A percentile compares a stretch with the other conserved stretches of the same genome.
These are phyloP conservation scores for Mycetomoellerius zeteki DNA, from an alignment of 1,140 invertebrate genomes.

Conservation along the genomic window DNA sequence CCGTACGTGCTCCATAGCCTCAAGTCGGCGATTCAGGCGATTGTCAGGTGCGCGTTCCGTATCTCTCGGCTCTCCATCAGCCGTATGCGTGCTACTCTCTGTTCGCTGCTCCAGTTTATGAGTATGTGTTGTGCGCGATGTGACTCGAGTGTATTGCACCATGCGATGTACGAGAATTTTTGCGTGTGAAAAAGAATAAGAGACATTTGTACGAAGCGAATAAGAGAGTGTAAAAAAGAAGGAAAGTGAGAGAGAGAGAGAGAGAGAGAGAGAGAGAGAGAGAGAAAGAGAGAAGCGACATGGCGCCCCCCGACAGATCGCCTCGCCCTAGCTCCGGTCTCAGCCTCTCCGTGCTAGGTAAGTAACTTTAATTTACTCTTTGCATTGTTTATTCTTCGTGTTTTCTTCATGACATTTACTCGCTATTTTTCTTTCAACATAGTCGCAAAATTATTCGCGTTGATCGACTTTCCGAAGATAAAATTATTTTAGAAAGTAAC, in stretches of 20 bases:
- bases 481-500: neutral
- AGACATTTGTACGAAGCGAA: neutral
- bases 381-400: neutral
- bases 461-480: neutral
- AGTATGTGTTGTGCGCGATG: conserved; percentile 19
- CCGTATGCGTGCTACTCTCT: neutral
- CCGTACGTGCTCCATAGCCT: neutral
- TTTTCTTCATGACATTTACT: neutral
- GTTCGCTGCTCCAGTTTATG: neutral
- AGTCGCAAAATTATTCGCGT: neutral
- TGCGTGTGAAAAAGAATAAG: neutral
- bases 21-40: neutral
- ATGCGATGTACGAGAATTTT: neutral
- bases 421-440: neutral
- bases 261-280: neutral
- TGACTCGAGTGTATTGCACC: conserved; percentile 4
- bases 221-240: neutral
- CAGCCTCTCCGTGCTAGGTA: conserved; percentile 83
- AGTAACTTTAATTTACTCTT: conserved; percentile 62
- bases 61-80: neutral
- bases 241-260: neutral
- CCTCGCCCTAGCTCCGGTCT: conserved; percentile 80
- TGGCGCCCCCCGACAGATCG: conserved; percentile 84
- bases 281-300: conserved; percentile 53
- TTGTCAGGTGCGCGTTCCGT: conserved; percentile 9